These are phyloP conservation scores for Oscheius onirici DNA, from an alignment of 2,888 invertebrate genomes.

Conservation along the genomic window DNA sequence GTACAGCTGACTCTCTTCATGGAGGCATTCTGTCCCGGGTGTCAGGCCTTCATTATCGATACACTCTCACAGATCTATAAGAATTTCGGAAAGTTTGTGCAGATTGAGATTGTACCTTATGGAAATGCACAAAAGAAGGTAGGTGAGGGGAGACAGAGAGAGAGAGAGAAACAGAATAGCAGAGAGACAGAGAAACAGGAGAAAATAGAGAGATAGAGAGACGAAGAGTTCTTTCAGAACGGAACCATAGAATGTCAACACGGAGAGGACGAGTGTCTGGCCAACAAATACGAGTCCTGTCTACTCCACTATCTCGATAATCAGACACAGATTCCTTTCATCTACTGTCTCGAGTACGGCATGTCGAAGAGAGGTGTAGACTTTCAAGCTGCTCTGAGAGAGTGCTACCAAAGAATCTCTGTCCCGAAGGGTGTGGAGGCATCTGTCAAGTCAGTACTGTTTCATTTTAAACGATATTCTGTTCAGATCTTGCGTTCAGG, in stretches of 20 bases:
- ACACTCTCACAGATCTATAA: conserved; percentile 53
- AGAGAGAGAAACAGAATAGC: neutral
- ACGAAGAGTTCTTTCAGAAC: conserved; percentile 34
- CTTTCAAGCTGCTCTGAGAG: conserved; percentile 50
- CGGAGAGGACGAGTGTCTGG: conserved; percentile 63
- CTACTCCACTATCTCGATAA: conserved; percentile 54
- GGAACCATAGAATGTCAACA: conserved; percentile 64
- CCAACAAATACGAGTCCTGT: conserved; percentile 64
- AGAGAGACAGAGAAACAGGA: neutral
- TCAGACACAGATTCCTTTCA: conserved; percentile 52
- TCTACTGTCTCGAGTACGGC: conserved; percentile 56
- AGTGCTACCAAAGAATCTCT: conserved; percentile 53
- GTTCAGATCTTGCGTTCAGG: conserved; percentile 50
- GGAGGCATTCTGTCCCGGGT: conserved; percentile 61
- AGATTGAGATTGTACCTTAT: conserved; percentile 63
- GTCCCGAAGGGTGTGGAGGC: conserved; percentile 48
- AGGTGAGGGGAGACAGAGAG: neutral
- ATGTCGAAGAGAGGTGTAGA: conserved; percentile 9
- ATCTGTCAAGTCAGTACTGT: conserved; percentile 45
- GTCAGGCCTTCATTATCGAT: conserved; percentile 62
- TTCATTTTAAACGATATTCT: neutral
- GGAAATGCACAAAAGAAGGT: conserved; percentile 46
- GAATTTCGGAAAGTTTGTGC: conserved; percentile 55
- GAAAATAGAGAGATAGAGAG: neutral
- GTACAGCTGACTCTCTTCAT: conserved; percentile 59